phyloP scores from a whole-genome alignment of 2,888 invertebrate genomes.

The Drosophila sordidula region DNA sequence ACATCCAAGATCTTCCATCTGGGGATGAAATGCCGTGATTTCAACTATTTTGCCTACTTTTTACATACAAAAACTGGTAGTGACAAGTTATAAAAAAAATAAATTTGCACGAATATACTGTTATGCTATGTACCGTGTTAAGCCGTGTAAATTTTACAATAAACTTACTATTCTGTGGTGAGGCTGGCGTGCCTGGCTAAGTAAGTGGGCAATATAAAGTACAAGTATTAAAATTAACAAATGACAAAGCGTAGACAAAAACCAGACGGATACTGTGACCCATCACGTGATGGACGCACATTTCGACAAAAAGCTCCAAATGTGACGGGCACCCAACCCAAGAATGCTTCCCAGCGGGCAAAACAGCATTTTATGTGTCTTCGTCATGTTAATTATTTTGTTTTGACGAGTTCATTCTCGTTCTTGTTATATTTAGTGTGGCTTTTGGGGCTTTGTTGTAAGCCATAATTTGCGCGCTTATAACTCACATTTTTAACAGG shows the following conservation, averaged over 20 bases:
- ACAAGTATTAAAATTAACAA: constrained; percentile 68
- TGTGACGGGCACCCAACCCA: constrained; percentile 52
- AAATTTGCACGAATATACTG: constrained; percentile 66
- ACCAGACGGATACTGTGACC: constrained; percentile 28
- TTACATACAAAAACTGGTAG: constrained; percentile 31
- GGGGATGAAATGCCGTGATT: constrained; percentile 43
- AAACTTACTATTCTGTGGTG: constrained; percentile 9
- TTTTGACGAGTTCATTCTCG: constrained; percentile 48
- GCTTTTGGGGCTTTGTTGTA: constrained; percentile 44
- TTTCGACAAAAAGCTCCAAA: constrained; percentile 46
- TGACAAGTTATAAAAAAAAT: constrained; percentile 59
- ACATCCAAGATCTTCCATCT: constrained; percentile 10
- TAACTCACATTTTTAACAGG: constrained; percentile 58
- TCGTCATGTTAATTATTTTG: constrained; percentile 80
- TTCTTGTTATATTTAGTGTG: constrained; percentile 40
- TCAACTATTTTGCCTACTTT: constrained; percentile 64
- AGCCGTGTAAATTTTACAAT: constrained; percentile 22
- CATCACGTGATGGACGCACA: constrained; percentile 75
- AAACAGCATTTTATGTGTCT: constrained; percentile 73
- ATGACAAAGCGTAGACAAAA: constrained; percentile 60
- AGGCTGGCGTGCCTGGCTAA: no score
- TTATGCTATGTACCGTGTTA: constrained; percentile 50
- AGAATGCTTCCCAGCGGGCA: constrained; percentile 16
- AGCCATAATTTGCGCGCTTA: constrained; percentile 75
- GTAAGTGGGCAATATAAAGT: constrained; percentile 47